phyloP scores from a whole-genome alignment of 2,888 invertebrate species.

The Keiferia lycopersicella region DNA sequence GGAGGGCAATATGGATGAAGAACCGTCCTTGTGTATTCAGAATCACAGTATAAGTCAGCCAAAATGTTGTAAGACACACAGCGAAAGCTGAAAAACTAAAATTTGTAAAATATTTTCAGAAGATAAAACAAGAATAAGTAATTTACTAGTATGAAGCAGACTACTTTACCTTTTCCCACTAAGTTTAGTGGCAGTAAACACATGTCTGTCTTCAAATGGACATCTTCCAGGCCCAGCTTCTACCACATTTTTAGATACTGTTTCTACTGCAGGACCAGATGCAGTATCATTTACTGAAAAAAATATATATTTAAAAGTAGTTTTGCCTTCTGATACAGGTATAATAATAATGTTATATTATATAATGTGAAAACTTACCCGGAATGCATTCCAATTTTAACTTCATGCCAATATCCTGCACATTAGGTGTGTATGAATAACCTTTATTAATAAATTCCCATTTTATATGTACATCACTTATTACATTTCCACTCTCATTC shows the following conservation, averaged over 20 bases:
- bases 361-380: slow-evolving; percentile 45
- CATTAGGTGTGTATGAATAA: slow-evolving; percentile 82
- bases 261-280: slow-evolving; percentile 83
- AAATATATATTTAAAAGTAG: slow-evolving; percentile 21
- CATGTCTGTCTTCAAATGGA: slow-evolving; percentile 91
- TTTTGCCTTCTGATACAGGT: neutral
- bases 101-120: neutral
- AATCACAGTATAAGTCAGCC: slow-evolving; percentile 95
- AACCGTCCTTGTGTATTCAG: slow-evolving; percentile 86
- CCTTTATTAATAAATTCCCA: slow-evolving; percentile 83
- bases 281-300: slow-evolving; percentile 69
- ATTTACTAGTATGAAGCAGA: neutral
- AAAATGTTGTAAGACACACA: slow-evolving; percentile 94
- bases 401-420: slow-evolving; percentile 84
- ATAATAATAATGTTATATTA: neutral
- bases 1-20: slow-evolving; percentile 93
- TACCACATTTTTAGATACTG: slow-evolving; percentile 81
- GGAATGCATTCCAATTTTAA: slow-evolving; percentile 83
- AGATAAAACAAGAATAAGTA: neutral
- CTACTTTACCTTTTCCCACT: slow-evolving; percentile 76
- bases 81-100: slow-evolving; percentile 82
- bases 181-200: slow-evolving; percentile 83
- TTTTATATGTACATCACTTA: slow-evolving; percentile 56
- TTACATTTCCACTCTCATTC: slow-evolving; percentile 57
- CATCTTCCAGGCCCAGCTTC: slow-evolving; percentile 89